Percentiles rank a stretch among this genome's conserved stretches.
Evolutionary conservation across 2,888 invertebrate genomes (phyloP).

Genomic region (Alloplasta piceator): DNA sequence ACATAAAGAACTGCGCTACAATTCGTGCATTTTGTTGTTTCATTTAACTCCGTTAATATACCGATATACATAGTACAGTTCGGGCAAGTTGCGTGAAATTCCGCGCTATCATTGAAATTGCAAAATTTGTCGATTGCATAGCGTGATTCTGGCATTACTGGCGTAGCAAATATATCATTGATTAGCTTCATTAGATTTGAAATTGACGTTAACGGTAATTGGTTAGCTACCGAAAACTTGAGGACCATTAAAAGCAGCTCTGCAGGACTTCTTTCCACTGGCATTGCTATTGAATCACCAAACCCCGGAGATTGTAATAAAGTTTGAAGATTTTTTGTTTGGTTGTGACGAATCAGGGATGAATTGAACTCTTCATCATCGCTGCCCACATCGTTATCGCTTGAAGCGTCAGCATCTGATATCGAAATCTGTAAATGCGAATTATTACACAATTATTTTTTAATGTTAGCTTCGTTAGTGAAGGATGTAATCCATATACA

Average conservation of each 20-base stretch:
- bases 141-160: slow-evolving; percentile 46
- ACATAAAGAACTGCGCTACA: slow-evolving; percentile 22
- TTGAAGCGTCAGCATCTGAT: not conserved
- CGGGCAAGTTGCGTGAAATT: slow-evolving; percentile 59
- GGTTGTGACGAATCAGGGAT: not conserved
- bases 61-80: slow-evolving; percentile 40
- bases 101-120: slow-evolving; percentile 33
- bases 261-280: slow-evolving; percentile 1
- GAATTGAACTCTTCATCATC: not conserved
- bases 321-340: not conserved
- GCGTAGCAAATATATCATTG: slow-evolving; percentile 45
- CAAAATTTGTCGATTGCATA: slow-evolving; percentile 57
- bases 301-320: slow-evolving; percentile 1
- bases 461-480: not conserved
- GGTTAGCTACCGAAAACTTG: not conserved
- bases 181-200: slow-evolving; percentile 58
- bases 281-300: not conserved
- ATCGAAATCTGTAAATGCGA: not conserved
- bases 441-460: not conserved
- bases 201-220: slow-evolving; percentile 10
- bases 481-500: not conserved
- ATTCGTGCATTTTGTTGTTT: slow-evolving; percentile 41
- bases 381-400: not conserved
- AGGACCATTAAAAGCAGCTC: not conserved
- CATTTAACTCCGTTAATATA: slow-evolving; percentile 8